A percentile compares a stretch with the other conserved stretches of the same genome.
Evolutionary conservation across 1,140 invertebrate genomes (phyloP).

Genomic region (Spodoptera litura): DNA sequence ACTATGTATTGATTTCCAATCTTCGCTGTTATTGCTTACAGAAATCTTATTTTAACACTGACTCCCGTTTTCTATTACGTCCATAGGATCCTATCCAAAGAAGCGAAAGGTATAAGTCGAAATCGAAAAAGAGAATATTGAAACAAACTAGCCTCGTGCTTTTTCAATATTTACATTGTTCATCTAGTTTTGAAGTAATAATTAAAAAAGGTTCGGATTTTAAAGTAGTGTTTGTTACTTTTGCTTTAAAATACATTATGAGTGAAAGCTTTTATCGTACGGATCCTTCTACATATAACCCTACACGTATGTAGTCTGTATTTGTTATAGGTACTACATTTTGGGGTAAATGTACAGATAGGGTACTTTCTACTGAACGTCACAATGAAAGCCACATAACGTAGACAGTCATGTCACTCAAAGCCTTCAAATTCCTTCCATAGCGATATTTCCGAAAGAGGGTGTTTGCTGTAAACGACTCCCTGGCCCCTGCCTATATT

Average conservation of each 20-base stretch:
- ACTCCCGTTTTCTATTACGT: neutral
- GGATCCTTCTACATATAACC: too few species aligned
- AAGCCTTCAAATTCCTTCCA: slow-evolving; percentile 62
- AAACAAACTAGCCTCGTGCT: neutral
- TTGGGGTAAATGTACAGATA: too few species aligned
- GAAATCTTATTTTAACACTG: neutral
- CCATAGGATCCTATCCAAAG: neutral
- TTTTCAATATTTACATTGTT: neutral
- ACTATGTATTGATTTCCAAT: too few species aligned
- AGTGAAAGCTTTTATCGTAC: too few species aligned
- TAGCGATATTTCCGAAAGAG: slow-evolving; percentile 61
- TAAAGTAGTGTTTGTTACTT: neutral
- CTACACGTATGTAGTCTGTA: too few species aligned
- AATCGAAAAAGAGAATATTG: neutral
- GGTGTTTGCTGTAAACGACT: slow-evolving; percentile 53
- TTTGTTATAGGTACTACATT: too few species aligned
- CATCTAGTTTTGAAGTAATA: too few species aligned
- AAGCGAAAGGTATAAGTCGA: neutral
- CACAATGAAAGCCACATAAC: slow-evolving; percentile 56
- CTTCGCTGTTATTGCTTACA: neutral
- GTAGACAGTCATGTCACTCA: slow-evolving; percentile 54
- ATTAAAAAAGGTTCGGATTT: too few species aligned
- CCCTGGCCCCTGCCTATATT: slow-evolving; percentile 51
- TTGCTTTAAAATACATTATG: too few species aligned
- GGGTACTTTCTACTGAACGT: slow-evolving; percentile 34